Evolutionary conservation across 2,797 vertebrate genomes (phyloP).

Genomic region (Danio kyathit): DNA sequence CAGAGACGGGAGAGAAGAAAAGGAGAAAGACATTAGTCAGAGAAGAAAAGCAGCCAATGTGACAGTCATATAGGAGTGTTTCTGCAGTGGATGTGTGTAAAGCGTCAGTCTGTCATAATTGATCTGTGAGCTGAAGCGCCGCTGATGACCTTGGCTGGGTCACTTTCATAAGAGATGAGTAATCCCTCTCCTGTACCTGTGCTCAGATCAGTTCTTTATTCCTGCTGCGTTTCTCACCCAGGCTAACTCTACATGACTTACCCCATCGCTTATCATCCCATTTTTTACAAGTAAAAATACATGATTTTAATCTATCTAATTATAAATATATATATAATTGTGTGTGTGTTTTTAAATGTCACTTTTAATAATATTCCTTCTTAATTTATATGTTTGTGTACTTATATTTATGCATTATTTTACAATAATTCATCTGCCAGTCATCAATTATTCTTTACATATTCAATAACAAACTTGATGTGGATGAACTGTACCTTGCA

Average conservation of each 20-base stretch:
- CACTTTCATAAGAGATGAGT: constrained; percentile 43
- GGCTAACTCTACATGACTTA: constrained; percentile 3
- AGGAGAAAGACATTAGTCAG: constrained; percentile 45
- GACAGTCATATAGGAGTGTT: constrained; percentile 3
- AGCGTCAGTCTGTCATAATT: constrained; percentile 20
- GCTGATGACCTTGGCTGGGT: constrained; percentile 42
- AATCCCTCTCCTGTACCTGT: constrained; percentile 18
- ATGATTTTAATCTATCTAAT: neutral
- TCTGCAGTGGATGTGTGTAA: constrained; percentile 15
- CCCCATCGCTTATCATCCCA: neutral
- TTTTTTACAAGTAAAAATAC: neutral
- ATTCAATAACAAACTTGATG: no score
- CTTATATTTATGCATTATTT: no score
- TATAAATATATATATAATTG: no score
- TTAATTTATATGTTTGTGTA: no score
- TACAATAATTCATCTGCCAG: no score
- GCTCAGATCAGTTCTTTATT: constrained; percentile 20
- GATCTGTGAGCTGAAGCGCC: constrained; percentile 3
- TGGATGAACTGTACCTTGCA: constrained; percentile 81
- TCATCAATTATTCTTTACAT: no score
- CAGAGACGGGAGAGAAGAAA: constrained; percentile 3
- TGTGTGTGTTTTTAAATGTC: no score
- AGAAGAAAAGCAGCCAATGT: constrained; percentile 19
- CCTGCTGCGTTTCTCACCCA: neutral
- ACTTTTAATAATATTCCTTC: no score